Evolutionary conservation across 2,888 invertebrate species (phyloP).

Genomic region (Cyrtodaria siliqua): DNA sequence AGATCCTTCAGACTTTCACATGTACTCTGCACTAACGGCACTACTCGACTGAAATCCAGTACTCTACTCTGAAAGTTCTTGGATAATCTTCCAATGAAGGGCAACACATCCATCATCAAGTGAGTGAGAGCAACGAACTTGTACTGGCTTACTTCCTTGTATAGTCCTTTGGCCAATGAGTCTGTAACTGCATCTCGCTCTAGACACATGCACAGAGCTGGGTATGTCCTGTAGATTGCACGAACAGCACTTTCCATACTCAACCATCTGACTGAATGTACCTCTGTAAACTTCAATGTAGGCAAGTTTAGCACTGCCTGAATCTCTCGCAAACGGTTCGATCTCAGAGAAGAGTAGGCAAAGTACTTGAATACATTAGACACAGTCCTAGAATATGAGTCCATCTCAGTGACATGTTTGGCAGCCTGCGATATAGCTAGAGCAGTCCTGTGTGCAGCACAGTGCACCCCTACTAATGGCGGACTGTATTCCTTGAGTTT

Average conservation of each 20-base stretch:
- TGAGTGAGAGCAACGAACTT: constrained; percentile 53
- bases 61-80: constrained; percentile 37
- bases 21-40: constrained; percentile 33
- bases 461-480: constrained; percentile 37
- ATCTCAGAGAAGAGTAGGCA: constrained; percentile 30
- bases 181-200: constrained; percentile 36
- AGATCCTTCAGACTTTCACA: constrained; percentile 32
- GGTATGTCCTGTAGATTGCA: constrained; percentile 50
- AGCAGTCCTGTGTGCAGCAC: constrained; percentile 38
- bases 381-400: constrained; percentile 17
- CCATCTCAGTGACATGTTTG: constrained; percentile 17
- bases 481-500: constrained; percentile 23
- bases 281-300: constrained; percentile 43
- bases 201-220: constrained; percentile 43
- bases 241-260: constrained; percentile 54
- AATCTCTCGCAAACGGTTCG: constrained; percentile 44
- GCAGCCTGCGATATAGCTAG: constrained; percentile 46
- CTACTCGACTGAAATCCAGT: constrained; percentile 45
- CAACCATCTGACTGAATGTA: constrained; percentile 58
- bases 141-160: constrained; percentile 46
- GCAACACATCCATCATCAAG: constrained; percentile 58
- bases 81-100: constrained; percentile 30
- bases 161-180: constrained; percentile 47
- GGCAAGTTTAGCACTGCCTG: constrained; percentile 48
- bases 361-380: constrained; percentile 37